These are phyloP conservation scores for Rhamnusium bicolor DNA, from an alignment of 2,888 invertebrate species.

Conservation along the genomic window DNA sequence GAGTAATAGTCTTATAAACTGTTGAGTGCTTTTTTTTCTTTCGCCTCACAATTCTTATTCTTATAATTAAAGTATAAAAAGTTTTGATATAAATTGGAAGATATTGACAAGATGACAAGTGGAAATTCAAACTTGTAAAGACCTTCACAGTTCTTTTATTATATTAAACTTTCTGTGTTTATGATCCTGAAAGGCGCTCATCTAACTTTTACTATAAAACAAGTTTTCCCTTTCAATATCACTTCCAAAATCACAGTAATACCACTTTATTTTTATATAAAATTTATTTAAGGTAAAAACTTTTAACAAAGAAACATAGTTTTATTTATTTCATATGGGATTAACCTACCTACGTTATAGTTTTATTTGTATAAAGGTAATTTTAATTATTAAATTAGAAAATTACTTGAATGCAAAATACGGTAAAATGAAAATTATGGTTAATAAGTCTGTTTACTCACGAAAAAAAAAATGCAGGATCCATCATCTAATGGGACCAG, in stretches of 20 bases:
- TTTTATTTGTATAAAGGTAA: neutral
- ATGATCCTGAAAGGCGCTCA: conserved; percentile 45
- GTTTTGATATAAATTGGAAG: conserved; percentile 45
- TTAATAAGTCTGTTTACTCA: too few relatives aligned
- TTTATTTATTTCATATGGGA: too few relatives aligned
- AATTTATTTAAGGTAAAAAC: conserved; percentile 14
- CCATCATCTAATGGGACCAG: too few relatives aligned
- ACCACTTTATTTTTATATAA: conserved; percentile 5
- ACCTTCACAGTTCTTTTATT: conserved; percentile 47
- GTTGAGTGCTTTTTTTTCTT: conserved; percentile 34
- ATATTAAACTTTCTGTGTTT: conserved; percentile 48
- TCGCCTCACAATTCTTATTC: conserved; percentile 33
- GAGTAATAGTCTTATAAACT: too few relatives aligned
- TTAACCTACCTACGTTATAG: too few relatives aligned
- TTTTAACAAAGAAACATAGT: neutral
- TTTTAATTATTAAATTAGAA: neutral
- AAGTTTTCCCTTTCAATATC: conserved; percentile 47
- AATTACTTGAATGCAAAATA: too few relatives aligned
- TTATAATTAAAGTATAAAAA: conserved; percentile 42
- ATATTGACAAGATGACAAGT: conserved; percentile 45
- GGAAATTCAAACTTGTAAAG: conserved; percentile 41
- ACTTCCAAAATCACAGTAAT: conserved; percentile 32
- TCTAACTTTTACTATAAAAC: conserved; percentile 49
- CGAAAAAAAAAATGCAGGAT: too few relatives aligned
- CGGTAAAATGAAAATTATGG: too few relatives aligned